Evolutionary conservation across 2,797 vertebrate genomes (phyloP).

Genomic region (Falco naumanni): DNA sequence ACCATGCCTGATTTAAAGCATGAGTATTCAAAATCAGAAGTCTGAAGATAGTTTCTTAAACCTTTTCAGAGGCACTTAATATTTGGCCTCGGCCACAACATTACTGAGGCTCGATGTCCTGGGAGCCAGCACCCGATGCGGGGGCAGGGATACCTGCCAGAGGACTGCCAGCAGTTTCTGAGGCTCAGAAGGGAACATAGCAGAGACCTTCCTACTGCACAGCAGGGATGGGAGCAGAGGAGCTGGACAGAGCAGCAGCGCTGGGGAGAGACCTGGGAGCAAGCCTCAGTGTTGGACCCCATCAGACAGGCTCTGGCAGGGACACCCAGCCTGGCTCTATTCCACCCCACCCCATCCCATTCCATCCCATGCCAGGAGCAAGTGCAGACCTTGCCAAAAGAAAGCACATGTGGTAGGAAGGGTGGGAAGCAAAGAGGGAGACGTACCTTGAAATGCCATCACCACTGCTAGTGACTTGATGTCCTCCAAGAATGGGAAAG

Average conservation of each 20-base stretch:
- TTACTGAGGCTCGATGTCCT: neutral
- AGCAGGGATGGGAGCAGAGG: neutral
- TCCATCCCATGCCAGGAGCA: neutral
- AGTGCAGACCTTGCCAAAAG: neutral
- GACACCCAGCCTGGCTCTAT: neutral
- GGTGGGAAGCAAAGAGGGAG: neutral
- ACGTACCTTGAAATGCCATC: neutral
- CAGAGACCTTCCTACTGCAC: neutral
- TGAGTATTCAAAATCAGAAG: neutral
- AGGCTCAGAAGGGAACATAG: neutral
- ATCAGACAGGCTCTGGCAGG: neutral
- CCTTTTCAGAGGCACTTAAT: neutral
- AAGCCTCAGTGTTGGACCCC: neutral
- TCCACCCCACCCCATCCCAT: neutral
- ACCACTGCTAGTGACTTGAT: neutral
- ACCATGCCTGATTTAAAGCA: neutral
- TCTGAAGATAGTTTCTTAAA: neutral
- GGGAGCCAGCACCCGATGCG: neutral
- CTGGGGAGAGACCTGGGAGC: neutral
- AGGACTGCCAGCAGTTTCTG: neutral
- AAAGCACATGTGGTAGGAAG: neutral
- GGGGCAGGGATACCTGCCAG: neutral
- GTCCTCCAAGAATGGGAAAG: neutral
- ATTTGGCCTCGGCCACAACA: neutral
- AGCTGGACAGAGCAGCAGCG: neutral